Base-by-base conservation (phyloP, 2,888 invertebrate species). In the Andrena bucephala region DNA sequence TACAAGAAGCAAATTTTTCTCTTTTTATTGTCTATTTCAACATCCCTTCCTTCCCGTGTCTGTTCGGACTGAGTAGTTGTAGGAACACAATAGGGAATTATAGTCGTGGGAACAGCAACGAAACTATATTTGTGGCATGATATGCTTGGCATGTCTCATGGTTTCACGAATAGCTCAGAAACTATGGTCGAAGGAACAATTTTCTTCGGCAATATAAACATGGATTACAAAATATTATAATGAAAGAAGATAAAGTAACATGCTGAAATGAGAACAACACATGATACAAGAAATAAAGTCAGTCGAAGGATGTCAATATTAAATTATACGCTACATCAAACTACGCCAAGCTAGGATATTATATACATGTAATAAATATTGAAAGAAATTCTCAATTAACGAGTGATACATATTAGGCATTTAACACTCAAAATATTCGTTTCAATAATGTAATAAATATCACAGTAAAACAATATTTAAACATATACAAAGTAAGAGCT, bases 21-120 rank as follows among this genome's bases (percentile, higher is more conserved):
- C 68, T 81, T 85, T 73, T 79, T 72, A 83, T 73, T 85, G 79
- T 89, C 60, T 87, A 90, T 82, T 88, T 83, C 93, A 93, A 94
- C 94, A 95, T 95, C 95, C 94, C 94, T 95, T 95, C 95, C 95
- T 95, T 95, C 94, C 94, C 93, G 93, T 94, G 90, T 90, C 82
- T 84, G 31, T 80, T 86, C 80, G 54, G 87, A 89, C 87, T 84
- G 67, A 84, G 59, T 83, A 87, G 85, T 86, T 79, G 80, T 87
- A 88, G 84, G 77, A 84, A 63, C 74, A 78, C 74, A 73, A 63
- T 80, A 77, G 29, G 60, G 31, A 82, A 81, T 81, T 70, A 73
- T 75, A 77, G 83, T 72, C 77, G 10, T 83, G 84, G 87, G 87
- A 89, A 86, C 83, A 90, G 86, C 87, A 90, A 90, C 90, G 89